A percentile compares a stretch with the other conserved stretches of the same genome.
Evolutionary conservation across 2,113 vertebrate species (phyloP).

Genomic region (Carassius carassius): DNA sequence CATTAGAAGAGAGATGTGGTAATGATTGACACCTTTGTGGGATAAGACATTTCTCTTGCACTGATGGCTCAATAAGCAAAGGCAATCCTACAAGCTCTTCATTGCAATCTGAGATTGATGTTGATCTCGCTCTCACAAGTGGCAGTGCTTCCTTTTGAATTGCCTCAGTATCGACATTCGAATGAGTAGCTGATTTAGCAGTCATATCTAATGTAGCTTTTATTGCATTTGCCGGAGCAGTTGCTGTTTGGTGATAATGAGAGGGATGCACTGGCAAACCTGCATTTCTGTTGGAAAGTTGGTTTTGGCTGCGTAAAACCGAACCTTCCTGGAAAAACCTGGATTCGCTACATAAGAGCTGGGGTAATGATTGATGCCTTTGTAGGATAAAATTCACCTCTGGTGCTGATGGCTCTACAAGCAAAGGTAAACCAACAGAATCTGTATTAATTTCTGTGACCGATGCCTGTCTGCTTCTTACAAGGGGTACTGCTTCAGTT

Average conservation of each 20-base stretch:
- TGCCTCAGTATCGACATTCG: not conserved
- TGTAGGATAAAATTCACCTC: slow-evolving; percentile 35
- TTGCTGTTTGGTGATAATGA: slow-evolving; percentile 26
- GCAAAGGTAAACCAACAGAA: slow-evolving; percentile 64
- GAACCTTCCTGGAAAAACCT: slow-evolving; percentile 18
- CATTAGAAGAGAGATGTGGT: not conserved
- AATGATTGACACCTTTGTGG: slow-evolving; percentile 8
- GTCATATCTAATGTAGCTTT: slow-evolving; percentile 70
- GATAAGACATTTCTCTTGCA: slow-evolving; percentile 34
- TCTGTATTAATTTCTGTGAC: slow-evolving; percentile 23
- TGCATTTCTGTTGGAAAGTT: not conserved
- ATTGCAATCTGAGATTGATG: slow-evolving; percentile 44
- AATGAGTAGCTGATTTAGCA: slow-evolving; percentile 43
- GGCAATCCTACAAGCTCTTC: slow-evolving; percentile 63
- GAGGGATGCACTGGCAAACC: slow-evolving; percentile 25
- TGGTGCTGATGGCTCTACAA: slow-evolving; percentile 52
- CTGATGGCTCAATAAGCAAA: slow-evolving; percentile 55
- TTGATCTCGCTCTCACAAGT: slow-evolving; percentile 57
- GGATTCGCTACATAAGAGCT: not conserved
- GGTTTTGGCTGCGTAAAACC: slow-evolving; percentile 28
- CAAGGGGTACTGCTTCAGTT: slow-evolving; percentile 62
- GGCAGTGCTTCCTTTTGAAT: slow-evolving; percentile 60
- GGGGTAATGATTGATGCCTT: slow-evolving; percentile 1
- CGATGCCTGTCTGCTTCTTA: slow-evolving; percentile 56
- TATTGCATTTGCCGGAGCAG: slow-evolving; percentile 62